These are phyloP conservation scores for Uromys caudimaculatus DNA, from an alignment of 2,797 vertebrate species.

Conservation along the genomic window DNA sequence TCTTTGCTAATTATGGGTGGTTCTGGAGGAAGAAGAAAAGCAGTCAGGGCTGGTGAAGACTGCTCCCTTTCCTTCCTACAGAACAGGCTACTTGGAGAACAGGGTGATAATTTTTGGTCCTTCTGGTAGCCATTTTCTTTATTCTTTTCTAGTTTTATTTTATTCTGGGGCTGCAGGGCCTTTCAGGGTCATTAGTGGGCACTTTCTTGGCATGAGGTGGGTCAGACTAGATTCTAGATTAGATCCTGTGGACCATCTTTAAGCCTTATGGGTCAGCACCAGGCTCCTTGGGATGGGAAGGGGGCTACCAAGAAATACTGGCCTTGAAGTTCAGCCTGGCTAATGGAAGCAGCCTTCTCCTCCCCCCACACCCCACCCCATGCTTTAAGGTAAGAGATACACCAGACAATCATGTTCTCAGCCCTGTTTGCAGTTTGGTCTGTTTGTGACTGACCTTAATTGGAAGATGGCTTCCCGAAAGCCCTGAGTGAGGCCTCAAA, in stretches of 20 bases:
- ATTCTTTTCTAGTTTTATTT: background rate
- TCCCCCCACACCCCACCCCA: too few species aligned
- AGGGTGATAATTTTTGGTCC: background rate
- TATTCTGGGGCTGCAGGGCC: background rate
- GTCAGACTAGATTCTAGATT: background rate
- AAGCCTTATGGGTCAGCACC: background rate
- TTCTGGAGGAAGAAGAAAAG: background rate
- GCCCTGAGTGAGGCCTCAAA: background rate
- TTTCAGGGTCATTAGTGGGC: background rate
- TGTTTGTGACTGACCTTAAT: background rate
- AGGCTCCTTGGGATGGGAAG: background rate
- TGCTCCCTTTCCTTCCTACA: background rate
- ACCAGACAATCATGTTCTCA: background rate
- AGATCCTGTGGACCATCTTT: background rate
- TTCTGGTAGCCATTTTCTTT: background rate
- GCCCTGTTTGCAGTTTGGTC: background rate
- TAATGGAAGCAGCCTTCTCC: background rate
- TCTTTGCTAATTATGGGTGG: background rate
- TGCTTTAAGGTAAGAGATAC: background rate
- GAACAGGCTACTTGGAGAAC: background rate
- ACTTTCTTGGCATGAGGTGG: background rate
- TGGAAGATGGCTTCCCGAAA: background rate
- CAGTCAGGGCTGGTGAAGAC: background rate
- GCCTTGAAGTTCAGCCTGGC: background rate
- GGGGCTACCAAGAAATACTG: background rate